These are phyloP conservation scores for Nebria salina DNA, from an alignment of 2,888 invertebrate species.

Conservation along the genomic window DNA sequence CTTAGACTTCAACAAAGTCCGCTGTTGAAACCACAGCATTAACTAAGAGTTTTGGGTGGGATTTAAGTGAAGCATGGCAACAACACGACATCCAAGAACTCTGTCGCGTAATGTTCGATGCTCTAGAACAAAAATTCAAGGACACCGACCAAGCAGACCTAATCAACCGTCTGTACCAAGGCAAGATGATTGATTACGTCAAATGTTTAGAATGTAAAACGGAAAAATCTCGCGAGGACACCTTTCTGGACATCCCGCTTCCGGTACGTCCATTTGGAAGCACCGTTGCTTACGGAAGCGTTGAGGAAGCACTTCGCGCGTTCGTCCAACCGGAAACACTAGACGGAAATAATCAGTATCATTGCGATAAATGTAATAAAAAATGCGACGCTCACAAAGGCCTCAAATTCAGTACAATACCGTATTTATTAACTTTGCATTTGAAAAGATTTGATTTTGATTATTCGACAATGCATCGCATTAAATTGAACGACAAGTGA, in stretches of 20 bases:
- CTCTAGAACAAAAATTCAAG: conserved; percentile 84
- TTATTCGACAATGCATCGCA: conserved; percentile 82
- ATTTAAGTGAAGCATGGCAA: conserved; percentile 88
- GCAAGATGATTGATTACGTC: conserved; percentile 88
- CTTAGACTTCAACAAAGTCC: conserved; percentile 77
- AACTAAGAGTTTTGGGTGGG: conserved; percentile 91
- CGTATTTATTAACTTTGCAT: conserved; percentile 86
- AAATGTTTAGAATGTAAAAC: conserved; percentile 86
- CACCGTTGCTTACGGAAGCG: conserved; percentile 76
- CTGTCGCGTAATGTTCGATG: conserved; percentile 91
- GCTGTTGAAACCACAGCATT: conserved; percentile 88
- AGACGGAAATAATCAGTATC: conserved; percentile 86
- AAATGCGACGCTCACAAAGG: conserved; percentile 92
- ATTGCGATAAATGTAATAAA: conserved; percentile 85
- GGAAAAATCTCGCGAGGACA: conserved; percentile 84
- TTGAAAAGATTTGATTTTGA: conserved; percentile 92
- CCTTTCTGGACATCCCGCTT: conserved; percentile 86
- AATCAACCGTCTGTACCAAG: conserved; percentile 80
- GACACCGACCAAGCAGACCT: conserved; percentile 83
- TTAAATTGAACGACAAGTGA: conserved; percentile 87
- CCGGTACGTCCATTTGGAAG: conserved; percentile 87
- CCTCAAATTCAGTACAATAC: conserved; percentile 84
- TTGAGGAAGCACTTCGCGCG: conserved; percentile 84
- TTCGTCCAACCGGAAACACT: conserved; percentile 87
- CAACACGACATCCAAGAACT: conserved; percentile 93